phyloP scores from a whole-genome alignment of 2,113 vertebrate genomes.

The Erythrolamprus reginae region DNA sequence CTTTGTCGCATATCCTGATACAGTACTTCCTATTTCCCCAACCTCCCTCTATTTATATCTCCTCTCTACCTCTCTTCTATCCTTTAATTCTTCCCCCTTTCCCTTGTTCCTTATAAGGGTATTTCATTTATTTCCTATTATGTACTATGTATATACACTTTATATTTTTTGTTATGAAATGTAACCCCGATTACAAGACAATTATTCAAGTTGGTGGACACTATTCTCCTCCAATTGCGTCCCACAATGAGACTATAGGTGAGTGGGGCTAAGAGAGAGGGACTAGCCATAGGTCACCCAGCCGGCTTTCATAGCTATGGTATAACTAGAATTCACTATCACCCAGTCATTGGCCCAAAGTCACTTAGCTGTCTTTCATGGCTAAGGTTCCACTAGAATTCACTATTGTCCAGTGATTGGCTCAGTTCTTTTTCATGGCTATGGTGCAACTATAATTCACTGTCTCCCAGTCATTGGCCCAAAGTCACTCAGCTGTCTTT shows the following conservation, averaged over 20 bases:
- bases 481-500: neutral
- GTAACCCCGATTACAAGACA: too few relatives aligned
- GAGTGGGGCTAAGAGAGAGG: neutral
- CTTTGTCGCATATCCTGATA: too few relatives aligned
- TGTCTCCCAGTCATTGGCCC: neutral
- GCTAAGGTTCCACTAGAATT: neutral
- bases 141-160: too few relatives aligned
- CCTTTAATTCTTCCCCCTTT: too few relatives aligned
- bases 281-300: neutral
- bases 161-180: too few relatives aligned
- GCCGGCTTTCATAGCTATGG: neutral
- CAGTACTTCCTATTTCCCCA: too few relatives aligned
- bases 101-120: too few relatives aligned
- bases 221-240: neutral
- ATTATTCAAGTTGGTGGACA: neutral
- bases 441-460: neutral
- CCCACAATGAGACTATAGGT: neutral
- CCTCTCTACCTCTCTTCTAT: too few relatives aligned
- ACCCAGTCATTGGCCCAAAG: neutral
- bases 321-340: neutral
- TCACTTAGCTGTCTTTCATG: neutral
- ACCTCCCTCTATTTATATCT: too few relatives aligned
- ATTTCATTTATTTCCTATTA: too few relatives aligned
- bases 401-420: neutral
- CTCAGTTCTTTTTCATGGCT: neutral